Base-by-base conservation (phyloP, 2,113 vertebrate species). In the Apaloderma vittatum region DNA sequence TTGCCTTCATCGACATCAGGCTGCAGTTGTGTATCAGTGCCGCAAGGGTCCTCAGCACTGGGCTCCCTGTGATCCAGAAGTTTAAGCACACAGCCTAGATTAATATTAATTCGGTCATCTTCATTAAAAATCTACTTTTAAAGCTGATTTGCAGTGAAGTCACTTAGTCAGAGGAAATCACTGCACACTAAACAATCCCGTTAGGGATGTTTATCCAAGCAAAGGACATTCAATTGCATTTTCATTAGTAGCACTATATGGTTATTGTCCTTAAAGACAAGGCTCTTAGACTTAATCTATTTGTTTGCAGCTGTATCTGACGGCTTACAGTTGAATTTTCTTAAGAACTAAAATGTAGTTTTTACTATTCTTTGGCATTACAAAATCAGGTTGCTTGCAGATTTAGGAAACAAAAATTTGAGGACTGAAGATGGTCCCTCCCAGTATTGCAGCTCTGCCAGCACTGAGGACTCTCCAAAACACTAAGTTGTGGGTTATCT, bases 121-220 rank as follows among this genome's bases (percentile, higher is more conserved):
- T 90, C 36, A 76, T 88, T 88, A 88, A 36, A 67, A 83, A 83
- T 45, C 79, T 71, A 26, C 67, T 92, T 91, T 71, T 89, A 40
- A 78, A 81, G 57, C 58, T 61, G 46, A 78, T 81, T 59, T 0
- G 0, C 32, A 59, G 61, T 13, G 68, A 91, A 91, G 88, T 79
- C 88, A 76, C 80, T 93, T 80, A 87, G 78, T 78, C 75, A 71
- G 92, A 90, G 34, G 29, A 93, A 97, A 87, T 90, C 84, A 93
- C 3, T 90, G 73, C 92, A 37, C 70, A 8, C 73, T 93, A 84
- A 96, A 94, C 84, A 83, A 78, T 63, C 59, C 83, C 59, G 55
- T 95, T 92, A 94, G 74, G 81, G 80, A 49, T 82, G 84, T 61
- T 95, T 94, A 94, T 65, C 92, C 92, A 95, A 95, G 92, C 74